A percentile compares a stretch with the other conserved stretches of the same genome.
Evolutionary conservation across 2,888 invertebrate species (phyloP).

Genomic region (Mesoligia furuncula): DNA sequence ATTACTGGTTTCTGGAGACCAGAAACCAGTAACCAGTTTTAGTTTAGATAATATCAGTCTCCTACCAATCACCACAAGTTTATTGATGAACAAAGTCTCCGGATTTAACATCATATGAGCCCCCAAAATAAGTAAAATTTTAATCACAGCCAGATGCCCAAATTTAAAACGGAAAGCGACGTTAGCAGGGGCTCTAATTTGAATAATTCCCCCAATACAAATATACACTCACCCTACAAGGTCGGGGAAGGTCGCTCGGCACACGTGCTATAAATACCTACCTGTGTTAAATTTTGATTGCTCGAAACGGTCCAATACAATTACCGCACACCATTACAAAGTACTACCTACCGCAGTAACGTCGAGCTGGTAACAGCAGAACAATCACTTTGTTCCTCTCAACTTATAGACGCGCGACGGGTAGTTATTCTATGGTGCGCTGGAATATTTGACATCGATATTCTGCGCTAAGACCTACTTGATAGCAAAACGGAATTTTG

Average conservation of each 20-base stretch:
- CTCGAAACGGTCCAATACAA: constrained; percentile 8
- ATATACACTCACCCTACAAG: constrained; percentile 19
- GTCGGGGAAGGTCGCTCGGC: constrained; percentile 21
- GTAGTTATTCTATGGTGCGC: neutral
- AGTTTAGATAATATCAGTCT: neutral
- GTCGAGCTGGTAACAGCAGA: neutral
- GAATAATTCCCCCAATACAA: constrained; percentile 47
- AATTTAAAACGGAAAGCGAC: constrained; percentile 37
- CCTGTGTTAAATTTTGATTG: constrained; percentile 42
- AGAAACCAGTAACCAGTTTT: neutral
- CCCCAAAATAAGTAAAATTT: constrained; percentile 36
- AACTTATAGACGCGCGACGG: constrained; percentile 2
- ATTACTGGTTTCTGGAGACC: neutral
- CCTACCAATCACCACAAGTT: neutral
- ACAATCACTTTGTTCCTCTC: constrained; percentile 4
- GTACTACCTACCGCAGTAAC: neutral
- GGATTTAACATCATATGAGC: neutral
- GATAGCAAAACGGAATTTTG: constrained; percentile 1
- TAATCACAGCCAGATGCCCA: constrained; percentile 20
- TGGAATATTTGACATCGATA: constrained; percentile 13
- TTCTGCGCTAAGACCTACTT: neutral
- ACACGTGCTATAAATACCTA: constrained; percentile 36
- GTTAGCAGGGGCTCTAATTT: constrained; percentile 43
- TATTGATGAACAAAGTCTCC: neutral
- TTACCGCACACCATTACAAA: constrained; percentile 9